Conservation (phyloP, 2,888 invertebrate genomes). For the Brachylomia viminalis region DNA sequence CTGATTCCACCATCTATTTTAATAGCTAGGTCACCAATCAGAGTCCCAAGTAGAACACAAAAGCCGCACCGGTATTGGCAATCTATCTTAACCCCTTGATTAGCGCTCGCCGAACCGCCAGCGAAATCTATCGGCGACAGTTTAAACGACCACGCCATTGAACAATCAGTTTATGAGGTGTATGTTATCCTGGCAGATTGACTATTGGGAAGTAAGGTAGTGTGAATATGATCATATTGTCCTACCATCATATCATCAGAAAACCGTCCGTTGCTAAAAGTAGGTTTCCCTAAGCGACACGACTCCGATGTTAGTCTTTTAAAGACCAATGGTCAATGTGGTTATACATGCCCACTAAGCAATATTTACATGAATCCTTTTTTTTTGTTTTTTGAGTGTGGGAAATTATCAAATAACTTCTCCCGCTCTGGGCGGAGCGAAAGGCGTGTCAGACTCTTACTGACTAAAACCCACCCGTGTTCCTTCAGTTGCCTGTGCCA, state of each 20-base stretch:
- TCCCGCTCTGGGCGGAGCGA: no score
- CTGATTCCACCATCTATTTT: background rate
- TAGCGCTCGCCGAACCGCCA: conserved; percentile 68
- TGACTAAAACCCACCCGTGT: no score
- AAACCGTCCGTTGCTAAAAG: no score
- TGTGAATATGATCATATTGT: background rate
- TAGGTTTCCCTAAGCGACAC: background rate
- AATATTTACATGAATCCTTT: background rate
- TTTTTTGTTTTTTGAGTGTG: no score
- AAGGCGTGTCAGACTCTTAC: no score
- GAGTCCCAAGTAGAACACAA: conserved; percentile 55
- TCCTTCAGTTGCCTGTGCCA: no score
- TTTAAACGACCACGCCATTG: conserved; percentile 68
- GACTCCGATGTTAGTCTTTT: background rate
- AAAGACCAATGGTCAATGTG: background rate
- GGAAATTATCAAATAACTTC: no score
- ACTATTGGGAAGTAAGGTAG: conserved; percentile 23
- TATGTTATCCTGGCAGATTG: conserved; percentile 13
- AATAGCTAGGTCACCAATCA: conserved; percentile 5
- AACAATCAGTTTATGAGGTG: conserved; percentile 63
- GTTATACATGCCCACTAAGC: no score
- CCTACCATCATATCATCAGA: background rate
- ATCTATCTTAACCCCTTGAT: conserved; percentile 76
- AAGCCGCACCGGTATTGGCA: conserved; percentile 66
- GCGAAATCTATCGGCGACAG: conserved; percentile 68